These are phyloP conservation scores for Leucophenga maculata DNA, from an alignment of 2,888 invertebrate genomes.

Conservation along the genomic window DNA sequence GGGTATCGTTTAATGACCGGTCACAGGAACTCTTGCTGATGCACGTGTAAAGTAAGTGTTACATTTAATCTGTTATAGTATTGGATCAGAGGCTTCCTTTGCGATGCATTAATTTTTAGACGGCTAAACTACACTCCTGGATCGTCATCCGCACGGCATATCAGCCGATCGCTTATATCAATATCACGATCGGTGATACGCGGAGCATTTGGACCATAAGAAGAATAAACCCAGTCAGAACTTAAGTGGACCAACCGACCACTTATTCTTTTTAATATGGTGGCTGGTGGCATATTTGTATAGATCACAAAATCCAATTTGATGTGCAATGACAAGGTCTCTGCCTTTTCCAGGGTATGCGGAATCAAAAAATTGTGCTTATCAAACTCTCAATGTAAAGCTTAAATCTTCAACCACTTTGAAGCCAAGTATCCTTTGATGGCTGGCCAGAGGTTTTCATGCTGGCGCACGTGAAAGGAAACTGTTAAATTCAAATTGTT, in stretches of 20 bases:
- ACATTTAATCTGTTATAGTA: slow-evolving; percentile 31
- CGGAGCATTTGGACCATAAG: slow-evolving; percentile 29
- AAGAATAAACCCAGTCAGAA: slow-evolving; percentile 46
- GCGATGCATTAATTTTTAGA: not conserved
- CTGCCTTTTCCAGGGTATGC: slow-evolving; percentile 35
- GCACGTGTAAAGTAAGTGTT: slow-evolving; percentile 30
- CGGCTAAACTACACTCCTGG: slow-evolving; percentile 31
- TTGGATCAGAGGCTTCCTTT: slow-evolving; percentile 33
- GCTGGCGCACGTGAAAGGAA: slow-evolving; percentile 28
- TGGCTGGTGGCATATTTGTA: slow-evolving; percentile 28
- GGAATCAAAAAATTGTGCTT: slow-evolving; percentile 37
- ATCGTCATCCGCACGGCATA: slow-evolving; percentile 37
- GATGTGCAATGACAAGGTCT: slow-evolving; percentile 8
- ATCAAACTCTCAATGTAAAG: too few relatives aligned
- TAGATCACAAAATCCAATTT: slow-evolving; percentile 31
- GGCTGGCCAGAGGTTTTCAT: slow-evolving; percentile 38
- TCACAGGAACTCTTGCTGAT: slow-evolving; percentile 37
- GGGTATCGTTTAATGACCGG: slow-evolving; percentile 35
- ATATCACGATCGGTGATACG: slow-evolving; percentile 32
- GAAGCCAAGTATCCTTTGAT: slow-evolving; percentile 31
- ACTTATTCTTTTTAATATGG: slow-evolving; percentile 28
- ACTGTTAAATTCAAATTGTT: slow-evolving; percentile 25
- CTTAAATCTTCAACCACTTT: not conserved
- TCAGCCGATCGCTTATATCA: slow-evolving; percentile 39
- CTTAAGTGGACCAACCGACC: slow-evolving; percentile 35